Percentiles rank a stretch among this genome's conserved stretches.
These are phyloP conservation scores for Gracilinanus agilis DNA, from an alignment of 2,113 vertebrate species.

Conservation along the genomic window DNA sequence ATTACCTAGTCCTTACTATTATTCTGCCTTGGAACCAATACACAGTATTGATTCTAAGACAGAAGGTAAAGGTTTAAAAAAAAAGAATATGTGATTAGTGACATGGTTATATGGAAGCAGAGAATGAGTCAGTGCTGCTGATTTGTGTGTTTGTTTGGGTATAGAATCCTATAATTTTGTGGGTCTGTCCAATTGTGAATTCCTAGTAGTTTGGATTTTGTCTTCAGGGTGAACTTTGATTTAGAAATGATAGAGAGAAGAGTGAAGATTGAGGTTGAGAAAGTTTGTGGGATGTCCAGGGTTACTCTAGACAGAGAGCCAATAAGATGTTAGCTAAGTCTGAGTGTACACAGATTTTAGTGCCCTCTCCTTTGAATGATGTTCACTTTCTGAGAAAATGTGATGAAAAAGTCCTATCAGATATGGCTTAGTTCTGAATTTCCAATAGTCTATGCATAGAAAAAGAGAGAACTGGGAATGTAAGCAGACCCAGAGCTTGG, in stretches of 20 bases:
- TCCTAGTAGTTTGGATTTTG: neutral
- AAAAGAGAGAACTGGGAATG: neutral
- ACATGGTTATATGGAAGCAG: neutral
- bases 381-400: neutral
- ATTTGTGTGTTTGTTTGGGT: neutral
- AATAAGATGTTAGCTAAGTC: neutral
- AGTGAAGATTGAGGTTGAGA: neutral
- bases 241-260: neutral
- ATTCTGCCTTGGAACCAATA: too few species aligned
- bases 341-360: neutral
- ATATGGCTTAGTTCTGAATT: neutral
- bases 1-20: too few species aligned
- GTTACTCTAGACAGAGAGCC: neutral
- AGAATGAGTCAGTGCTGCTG: neutral
- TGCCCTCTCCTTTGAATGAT: neutral
- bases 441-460: neutral
- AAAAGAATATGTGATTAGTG: neutral
- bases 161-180: neutral
- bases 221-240: neutral
- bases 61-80: too few species aligned
- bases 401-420: neutral
- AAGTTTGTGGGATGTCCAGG: neutral
- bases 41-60: too few species aligned
- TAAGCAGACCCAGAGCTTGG: neutral
- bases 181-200: neutral